Evolutionary conservation across 2,113 vertebrate species (phyloP).

Genomic region (Pica pica): DNA sequence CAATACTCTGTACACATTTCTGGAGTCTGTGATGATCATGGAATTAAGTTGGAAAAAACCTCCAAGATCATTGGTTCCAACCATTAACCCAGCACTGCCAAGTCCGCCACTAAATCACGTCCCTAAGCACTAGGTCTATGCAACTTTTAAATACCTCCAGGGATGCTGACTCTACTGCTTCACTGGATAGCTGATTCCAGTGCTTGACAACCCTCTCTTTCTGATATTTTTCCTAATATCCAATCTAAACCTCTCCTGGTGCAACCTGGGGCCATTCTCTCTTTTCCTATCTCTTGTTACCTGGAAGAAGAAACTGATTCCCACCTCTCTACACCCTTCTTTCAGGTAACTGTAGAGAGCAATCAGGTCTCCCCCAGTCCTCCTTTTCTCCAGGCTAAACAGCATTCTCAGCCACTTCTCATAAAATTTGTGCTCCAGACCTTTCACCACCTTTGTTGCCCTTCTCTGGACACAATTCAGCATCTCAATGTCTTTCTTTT

Average conservation of each 20-base stretch:
- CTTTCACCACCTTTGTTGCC: neutral
- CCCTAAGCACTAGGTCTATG: neutral
- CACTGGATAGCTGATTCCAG: neutral
- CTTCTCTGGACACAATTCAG: neutral
- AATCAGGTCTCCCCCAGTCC: accelerated
- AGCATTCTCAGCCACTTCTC: neutral
- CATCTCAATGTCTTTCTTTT: neutral
- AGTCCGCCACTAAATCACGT: neutral
- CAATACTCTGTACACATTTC: neutral
- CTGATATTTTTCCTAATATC: neutral
- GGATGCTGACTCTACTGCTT: neutral
- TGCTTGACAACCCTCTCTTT: neutral
- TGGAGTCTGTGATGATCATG: neutral
- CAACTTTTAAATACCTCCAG: neutral
- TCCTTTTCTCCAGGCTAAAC: neutral
- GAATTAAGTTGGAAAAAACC: neutral
- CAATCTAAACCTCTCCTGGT: neutral
- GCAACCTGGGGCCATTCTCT: neutral
- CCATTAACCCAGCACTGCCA: neutral
- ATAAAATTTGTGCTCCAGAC: neutral
- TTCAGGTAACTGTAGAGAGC: neutral
- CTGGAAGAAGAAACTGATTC: neutral
- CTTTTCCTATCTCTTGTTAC: neutral
- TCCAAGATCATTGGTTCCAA: neutral
- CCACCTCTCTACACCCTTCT: neutral